These are phyloP conservation scores for Schizothorax lantsangensis DNA, from an alignment of 2,797 vertebrate genomes.

Conservation along the genomic window DNA sequence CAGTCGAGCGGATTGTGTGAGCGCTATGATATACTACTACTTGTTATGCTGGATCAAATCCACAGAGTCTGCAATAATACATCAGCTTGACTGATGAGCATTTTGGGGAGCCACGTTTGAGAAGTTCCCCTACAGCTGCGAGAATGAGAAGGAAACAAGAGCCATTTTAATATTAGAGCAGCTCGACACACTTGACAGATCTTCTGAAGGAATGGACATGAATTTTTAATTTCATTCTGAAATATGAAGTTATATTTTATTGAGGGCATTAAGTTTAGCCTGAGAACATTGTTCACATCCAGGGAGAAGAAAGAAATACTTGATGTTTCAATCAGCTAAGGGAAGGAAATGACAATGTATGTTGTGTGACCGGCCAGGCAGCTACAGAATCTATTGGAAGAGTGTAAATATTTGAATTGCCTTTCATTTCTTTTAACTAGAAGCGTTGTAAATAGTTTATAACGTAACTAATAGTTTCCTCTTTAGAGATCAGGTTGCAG, in stretches of 20 bases:
- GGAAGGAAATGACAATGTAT: not conserved
- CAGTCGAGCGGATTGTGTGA: not conserved
- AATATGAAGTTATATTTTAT: constrained; percentile 67
- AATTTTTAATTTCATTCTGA: constrained; percentile 64
- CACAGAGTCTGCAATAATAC: constrained; percentile 20
- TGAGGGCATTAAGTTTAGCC: constrained; percentile 62
- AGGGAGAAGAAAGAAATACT: constrained; percentile 10
- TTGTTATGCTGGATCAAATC: constrained; percentile 28
- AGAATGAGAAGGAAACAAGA: constrained; percentile 51
- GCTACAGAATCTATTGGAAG: not conserved
- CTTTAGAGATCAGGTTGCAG: not conserved
- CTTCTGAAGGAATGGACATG: constrained; percentile 58
- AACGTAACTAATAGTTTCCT: constrained; percentile 6
- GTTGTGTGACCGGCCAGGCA: not conserved
- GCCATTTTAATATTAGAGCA: constrained; percentile 61
- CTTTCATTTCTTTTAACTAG: constrained; percentile 17
- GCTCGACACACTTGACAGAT: constrained; percentile 47
- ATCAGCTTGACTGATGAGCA: constrained; percentile 39
- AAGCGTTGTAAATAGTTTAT: constrained; percentile 37
- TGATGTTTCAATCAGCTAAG: constrained; percentile 29
- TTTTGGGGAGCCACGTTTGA: constrained; percentile 24
- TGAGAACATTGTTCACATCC: constrained; percentile 57
- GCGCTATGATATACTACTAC: not conserved
- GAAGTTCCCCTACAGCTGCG: constrained; percentile 41
- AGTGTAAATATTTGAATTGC: constrained; percentile 41